A percentile compares a stretch with the other conserved stretches of the same genome.
phyloP scores from a whole-genome alignment of 2,888 invertebrate species.

The Pantelozetes paolii region DNA sequence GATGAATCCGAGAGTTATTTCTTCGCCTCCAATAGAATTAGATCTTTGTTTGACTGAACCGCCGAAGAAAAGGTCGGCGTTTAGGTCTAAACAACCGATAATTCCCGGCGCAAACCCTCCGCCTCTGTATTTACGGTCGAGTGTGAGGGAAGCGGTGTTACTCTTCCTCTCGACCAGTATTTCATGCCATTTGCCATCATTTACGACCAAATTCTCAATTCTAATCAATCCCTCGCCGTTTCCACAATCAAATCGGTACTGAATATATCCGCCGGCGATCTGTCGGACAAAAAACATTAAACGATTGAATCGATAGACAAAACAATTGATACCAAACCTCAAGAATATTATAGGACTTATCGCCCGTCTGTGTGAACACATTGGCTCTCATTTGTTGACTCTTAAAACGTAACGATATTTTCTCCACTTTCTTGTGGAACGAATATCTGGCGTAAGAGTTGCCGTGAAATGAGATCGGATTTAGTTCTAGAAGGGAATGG shows the following conservation, averaged over 20 bases:
- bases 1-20: conserved; percentile 76
- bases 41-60: conserved; percentile 55
- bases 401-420: conserved; percentile 38
- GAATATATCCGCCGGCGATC: conserved; percentile 75
- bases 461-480: conserved; percentile 71
- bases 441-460: conserved; percentile 75
- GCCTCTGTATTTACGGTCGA: conserved; percentile 69
- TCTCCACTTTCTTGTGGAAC: conserved; percentile 54
- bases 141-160: conserved; percentile 69
- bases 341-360: conserved; percentile 74
- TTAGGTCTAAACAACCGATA: conserved; percentile 78
- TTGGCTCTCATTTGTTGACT: conserved; percentile 72
- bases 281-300: conserved; percentile 49
- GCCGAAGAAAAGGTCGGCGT: conserved; percentile 53
- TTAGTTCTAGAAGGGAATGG: conserved; percentile 40
- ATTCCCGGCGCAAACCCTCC: conserved; percentile 68
- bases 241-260: conserved; percentile 87
- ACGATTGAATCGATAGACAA: too few relatives aligned
- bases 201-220: conserved; percentile 69
- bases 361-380: conserved; percentile 72
- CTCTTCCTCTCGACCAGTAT: conserved; percentile 71
- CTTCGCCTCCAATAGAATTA: conserved; percentile 58
- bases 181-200: conserved; percentile 80
- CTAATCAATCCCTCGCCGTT: conserved; percentile 80
- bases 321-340: conserved; percentile 68